Evolutionary conservation across 2,888 invertebrate species (phyloP), one percentile per base, ranked within the genome.

Genomic region (Gibbula magus): DNA sequence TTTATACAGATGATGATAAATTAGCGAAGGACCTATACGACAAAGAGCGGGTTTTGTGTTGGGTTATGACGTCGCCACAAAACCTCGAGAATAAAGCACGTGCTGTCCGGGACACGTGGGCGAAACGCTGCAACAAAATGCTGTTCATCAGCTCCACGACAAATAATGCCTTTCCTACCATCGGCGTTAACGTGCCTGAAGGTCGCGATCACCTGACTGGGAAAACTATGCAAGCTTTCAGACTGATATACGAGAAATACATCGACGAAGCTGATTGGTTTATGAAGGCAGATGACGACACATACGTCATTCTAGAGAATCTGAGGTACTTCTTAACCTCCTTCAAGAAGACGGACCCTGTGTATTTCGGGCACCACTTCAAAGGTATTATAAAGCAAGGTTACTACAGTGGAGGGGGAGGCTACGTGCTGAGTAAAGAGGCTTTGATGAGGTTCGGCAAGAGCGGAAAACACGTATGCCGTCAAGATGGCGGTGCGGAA

Each of bases 281-380:
- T 92, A 94, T 99, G 89, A 99, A 99, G 93, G 99, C 99, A 20
- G 99, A 99, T 91, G 99, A 99, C 93, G 99, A 99, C 91, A 99
- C 99, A 94, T 99, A 97, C 93, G 97, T 98, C 32, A 95, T 99
- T 53, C 95, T 99, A 56, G 99, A 99, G 93, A 99, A 99, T 93
- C 94, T 99, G 56, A 95, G 99, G 18, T 97, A 96, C 75, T 86
- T 90, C 67, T 93, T 99, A 29, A 95, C 96, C n/a, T 95, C 95
- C 0, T 95, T 97, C 89, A 81, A 86, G 54, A 82, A 83, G 2
- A 77, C 80, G 20, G 95, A 96, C 0, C 96, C 98, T 0, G 94
- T 98, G 18, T 99, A 97, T 93, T 99, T 97, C 91, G 92, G 92
- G 20, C 91, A 92, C 56, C 88, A 88, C 80, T 92, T 92, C 82